Percentiles rank a stretch among this genome's conserved stretches.
Conservation (phyloP, 1,140 invertebrate species). For the Metopolophium dirhodum region DNA sequence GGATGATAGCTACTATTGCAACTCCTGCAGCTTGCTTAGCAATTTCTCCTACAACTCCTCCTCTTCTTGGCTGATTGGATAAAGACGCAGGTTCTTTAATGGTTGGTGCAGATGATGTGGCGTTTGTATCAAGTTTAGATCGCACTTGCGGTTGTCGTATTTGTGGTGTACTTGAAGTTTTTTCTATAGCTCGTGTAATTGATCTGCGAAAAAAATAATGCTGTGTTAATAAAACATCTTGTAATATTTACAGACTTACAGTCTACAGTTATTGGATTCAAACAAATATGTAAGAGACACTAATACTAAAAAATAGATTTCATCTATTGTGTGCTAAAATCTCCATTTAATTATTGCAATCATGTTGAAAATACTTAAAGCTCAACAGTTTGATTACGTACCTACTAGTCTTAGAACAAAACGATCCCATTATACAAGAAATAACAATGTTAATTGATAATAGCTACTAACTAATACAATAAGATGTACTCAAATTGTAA, state of each 20-base stretch:
- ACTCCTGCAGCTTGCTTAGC: neutral
- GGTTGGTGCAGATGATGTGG: neutral
- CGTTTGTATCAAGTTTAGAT: neutral
- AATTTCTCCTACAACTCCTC: neutral
- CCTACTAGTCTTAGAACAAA: neutral
- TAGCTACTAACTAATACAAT: neutral
- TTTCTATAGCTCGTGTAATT: neutral
- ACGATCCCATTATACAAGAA: neutral
- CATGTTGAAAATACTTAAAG: neutral
- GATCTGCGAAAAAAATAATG: neutral
- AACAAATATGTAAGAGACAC: neutral
- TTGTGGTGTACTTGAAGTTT: neutral
- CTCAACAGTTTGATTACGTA: neutral
- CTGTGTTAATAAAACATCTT: neutral
- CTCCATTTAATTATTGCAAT: neutral
- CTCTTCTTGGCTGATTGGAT: neutral
- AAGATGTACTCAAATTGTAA: no score
- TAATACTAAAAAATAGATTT: no score
- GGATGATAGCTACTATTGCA: neutral
- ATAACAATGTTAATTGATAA: no score
- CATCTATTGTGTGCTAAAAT: no score
- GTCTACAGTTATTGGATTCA: neutral
- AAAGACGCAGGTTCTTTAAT: no score
- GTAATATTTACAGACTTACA: neutral
- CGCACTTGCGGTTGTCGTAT: neutral